phyloP scores from a whole-genome alignment of 1,140 invertebrate genomes.

The Eurytemora carolleeae region DNA sequence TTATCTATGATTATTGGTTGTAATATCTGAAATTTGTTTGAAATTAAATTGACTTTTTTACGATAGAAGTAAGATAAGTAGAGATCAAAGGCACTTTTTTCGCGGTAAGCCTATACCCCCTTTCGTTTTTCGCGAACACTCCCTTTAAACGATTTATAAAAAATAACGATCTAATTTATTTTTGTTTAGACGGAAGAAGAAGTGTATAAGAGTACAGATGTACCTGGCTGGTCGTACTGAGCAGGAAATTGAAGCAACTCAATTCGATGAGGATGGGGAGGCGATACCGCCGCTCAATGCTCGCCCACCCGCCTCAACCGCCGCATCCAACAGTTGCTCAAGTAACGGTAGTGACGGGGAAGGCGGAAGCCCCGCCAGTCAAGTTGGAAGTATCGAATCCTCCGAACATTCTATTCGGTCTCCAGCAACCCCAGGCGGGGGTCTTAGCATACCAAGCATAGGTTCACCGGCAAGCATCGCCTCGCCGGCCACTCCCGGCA shows the following conservation, averaged over 20 bases:
- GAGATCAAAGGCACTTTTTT: too few species aligned
- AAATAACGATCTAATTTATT: conserved; percentile 3
- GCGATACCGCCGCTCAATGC: neutral
- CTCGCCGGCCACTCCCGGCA: conserved; percentile 10
- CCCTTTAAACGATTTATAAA: neutral
- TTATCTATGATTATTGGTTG: too few species aligned
- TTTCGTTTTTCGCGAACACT: too few species aligned
- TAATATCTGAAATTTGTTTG: too few species aligned
- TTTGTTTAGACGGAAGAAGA: conserved; percentile 31
- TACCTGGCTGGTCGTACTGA: conserved; percentile 7
- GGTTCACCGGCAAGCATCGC: conserved; percentile 14
- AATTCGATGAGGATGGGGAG: neutral
- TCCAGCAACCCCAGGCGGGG: conserved; percentile 8
- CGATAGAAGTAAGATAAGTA: too few species aligned
- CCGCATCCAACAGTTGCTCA: neutral
- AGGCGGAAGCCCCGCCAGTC: neutral
- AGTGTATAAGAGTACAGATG: conserved; percentile 25
- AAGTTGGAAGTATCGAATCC: too few species aligned
- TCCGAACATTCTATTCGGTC: neutral
- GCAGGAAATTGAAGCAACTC: neutral
- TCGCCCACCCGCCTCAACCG: neutral
- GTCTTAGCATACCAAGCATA: conserved; percentile 9
- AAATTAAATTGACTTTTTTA: too few species aligned
- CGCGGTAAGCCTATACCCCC: too few species aligned
- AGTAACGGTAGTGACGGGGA: neutral